Base-by-base conservation (phyloP, 2,113 vertebrate genomes). In the Mesocricetus auratus region DNA sequence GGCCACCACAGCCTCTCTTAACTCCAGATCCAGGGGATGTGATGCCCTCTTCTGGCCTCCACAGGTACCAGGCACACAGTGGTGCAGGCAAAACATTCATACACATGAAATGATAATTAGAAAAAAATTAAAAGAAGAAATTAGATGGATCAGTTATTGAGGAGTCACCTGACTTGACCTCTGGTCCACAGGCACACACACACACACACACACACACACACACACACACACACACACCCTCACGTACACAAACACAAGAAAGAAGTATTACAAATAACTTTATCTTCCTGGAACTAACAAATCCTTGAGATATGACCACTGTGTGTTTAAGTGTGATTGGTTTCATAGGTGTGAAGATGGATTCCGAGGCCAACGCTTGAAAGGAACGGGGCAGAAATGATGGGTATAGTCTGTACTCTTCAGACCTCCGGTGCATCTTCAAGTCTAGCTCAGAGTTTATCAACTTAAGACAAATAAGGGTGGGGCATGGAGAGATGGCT, bases 221-320 rank as follows among this genome's bases (percentile, higher is more conserved):
- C 39, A 47, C 26, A 21, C 50, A 75, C 1, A 39, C 12, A 82
- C 5, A 58, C 21, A 2, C 53, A 60, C 36, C 10, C 36, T 56
- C n/a, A 21, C 2, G 45, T 26, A 21, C 16, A 85, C 3, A 7
- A 39, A 39, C 36, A 82, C 39, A 58, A 45, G 31, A 47, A 73
- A 81, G 39, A 89, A 96, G 42, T 74, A 33, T 92, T 95, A 39
- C 60, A 89, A 92, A 60, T 50, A 69, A 29, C 16, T n/a, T 36
- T 60, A 39, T 81, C 86, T 97, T 94, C 62, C 47, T 69, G 58
- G 69, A 68, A 36, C 12, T 88, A n/a, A 74, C 87, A 75, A 71
- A 77, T 81, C 56, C 31, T 56, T 36, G 58, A 78, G 31, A 91
- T 47, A 75, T 89, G 7, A 22, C 22, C 31, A 19, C 24, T 86